Conservation (phyloP, 2,797 vertebrate genomes). For the Alfaro cultratus region DNA sequence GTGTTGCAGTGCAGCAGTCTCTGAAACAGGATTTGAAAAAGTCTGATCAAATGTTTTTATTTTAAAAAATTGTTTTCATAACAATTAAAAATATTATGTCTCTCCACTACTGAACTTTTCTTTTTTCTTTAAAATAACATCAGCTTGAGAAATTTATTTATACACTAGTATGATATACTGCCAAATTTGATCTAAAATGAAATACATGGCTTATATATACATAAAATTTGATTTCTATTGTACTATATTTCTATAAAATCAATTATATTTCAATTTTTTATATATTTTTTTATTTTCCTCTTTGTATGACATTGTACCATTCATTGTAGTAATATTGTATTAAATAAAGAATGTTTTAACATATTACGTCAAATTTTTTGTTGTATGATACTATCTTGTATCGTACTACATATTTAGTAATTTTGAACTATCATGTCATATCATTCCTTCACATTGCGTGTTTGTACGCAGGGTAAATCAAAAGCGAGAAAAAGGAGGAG, state of each 20-base stretch:
- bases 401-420: neutral
- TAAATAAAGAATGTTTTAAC: neutral
- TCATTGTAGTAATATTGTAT: too few species aligned
- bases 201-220: neutral
- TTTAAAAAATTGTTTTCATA: neutral
- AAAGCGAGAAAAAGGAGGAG: neutral
- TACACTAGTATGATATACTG: neutral
- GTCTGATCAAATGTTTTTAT: neutral
- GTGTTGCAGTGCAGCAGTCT: neutral
- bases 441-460: neutral
- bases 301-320: too few species aligned
- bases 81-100: neutral
- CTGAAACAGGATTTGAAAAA: neutral
- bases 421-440: neutral
- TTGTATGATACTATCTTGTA: neutral
- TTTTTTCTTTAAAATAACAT: neutral
- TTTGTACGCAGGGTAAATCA: constrained; percentile 58
- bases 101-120: neutral
- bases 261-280: too few species aligned
- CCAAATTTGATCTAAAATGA: neutral
- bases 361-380: neutral
- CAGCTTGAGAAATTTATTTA: neutral
- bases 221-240: neutral
- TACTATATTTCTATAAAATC: neutral
- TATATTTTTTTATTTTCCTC: neutral